phyloP scores from a whole-genome alignment of 2,113 vertebrate species.

The Pterocles orientalis region DNA sequence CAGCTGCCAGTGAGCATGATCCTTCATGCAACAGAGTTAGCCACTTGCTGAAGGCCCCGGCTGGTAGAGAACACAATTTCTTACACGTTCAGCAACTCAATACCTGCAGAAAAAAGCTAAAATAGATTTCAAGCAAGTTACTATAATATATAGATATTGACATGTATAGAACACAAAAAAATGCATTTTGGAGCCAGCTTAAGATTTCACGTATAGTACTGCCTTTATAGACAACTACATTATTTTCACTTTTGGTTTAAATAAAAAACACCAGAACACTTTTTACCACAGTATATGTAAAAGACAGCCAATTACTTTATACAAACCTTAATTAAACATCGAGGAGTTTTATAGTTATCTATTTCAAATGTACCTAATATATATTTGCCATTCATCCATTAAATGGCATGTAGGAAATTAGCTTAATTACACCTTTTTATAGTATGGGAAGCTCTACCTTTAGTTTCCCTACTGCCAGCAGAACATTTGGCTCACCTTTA shows the following conservation, averaged over 20 bases:
- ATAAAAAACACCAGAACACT: neutral
- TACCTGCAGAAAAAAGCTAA: constrained; percentile 30
- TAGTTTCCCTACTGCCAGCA: neutral
- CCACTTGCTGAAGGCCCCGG: neutral
- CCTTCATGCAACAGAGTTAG: neutral
- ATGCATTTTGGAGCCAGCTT: neutral
- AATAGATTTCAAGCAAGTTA: constrained; percentile 5
- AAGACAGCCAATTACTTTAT: neutral
- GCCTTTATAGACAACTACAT: neutral
- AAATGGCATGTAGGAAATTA: neutral
- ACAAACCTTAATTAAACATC: neutral
- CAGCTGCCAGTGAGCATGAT: neutral
- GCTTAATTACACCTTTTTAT: neutral
- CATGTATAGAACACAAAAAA: neutral
- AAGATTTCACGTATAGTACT: neutral
- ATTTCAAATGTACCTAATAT: neutral
- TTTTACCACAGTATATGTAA: neutral
- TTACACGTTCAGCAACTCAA: neutral
- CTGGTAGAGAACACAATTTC: neutral
- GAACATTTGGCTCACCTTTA: neutral
- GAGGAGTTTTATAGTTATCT: neutral
- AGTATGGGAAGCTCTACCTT: neutral
- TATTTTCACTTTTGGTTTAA: neutral
- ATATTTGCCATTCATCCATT: neutral
- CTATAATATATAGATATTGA: neutral